phyloP scores from a whole-genome alignment of 2,113 vertebrate genomes.

The Rhagologus leucostigma region DNA sequence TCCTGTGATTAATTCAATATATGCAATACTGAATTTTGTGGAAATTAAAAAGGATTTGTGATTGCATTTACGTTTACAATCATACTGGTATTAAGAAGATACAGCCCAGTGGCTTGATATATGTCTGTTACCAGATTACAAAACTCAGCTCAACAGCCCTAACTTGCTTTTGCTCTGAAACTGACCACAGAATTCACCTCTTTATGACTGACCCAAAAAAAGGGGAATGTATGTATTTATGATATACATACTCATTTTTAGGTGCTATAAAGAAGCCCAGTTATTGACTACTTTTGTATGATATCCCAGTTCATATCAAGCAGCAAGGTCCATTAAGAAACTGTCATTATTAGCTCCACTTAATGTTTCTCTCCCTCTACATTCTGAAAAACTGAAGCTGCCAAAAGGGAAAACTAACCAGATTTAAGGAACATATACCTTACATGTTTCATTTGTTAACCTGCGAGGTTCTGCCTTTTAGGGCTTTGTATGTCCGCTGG shows the following conservation, averaged over 20 bases:
- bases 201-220: not conserved
- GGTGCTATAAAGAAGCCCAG: not conserved
- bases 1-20: not conserved
- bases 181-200: not conserved
- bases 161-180: not conserved
- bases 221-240: not conserved
- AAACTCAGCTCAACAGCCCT: not conserved
- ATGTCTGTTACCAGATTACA: not conserved
- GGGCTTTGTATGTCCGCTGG: not conserved
- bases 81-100: not conserved
- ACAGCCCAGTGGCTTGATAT: not conserved
- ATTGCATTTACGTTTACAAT: not conserved
- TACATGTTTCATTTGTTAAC: not conserved
- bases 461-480: not conserved
- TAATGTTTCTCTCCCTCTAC: not conserved
- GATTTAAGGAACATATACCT: not conserved
- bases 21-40: not conserved
- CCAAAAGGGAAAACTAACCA: not conserved
- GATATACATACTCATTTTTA: not conserved
- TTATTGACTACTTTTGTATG: not conserved
- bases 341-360: not conserved
- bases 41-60: not conserved
- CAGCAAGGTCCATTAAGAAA: not conserved
- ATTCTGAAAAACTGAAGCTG: not conserved
- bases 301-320: not conserved